Conservation (phyloP, 2,888 invertebrate species). For the Argyresthia albistria region DNA sequence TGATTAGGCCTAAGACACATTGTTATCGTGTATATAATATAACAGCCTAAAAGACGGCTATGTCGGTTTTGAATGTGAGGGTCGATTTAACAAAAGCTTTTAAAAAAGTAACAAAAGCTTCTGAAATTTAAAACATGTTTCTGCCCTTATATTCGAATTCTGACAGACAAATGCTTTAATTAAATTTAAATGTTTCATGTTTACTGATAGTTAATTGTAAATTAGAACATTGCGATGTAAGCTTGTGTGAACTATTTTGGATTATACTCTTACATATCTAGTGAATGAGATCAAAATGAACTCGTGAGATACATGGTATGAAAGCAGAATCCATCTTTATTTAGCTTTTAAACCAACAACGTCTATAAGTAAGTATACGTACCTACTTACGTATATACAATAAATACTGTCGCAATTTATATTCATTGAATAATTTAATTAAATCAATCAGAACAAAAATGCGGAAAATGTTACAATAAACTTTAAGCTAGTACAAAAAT, state of each 20-base stretch:
- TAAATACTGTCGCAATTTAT: no score
- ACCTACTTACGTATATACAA: no score
- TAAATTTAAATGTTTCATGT: slow-evolving; percentile 64
- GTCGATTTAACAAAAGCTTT: no score
- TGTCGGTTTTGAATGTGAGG: slow-evolving; percentile 34
- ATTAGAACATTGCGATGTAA: slow-evolving; percentile 30
- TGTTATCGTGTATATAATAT: slow-evolving; percentile 27
- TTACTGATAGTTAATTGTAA: slow-evolving; percentile 50
- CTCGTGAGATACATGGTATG: no score
- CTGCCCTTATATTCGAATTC: slow-evolving; percentile 23
- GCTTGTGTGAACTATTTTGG: no score
- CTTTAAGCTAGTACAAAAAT: no score
- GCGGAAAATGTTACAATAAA: no score
- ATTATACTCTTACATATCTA: neutral
- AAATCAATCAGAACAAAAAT: no score
- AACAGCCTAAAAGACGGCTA: slow-evolving; percentile 68
- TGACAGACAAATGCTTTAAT: slow-evolving; percentile 66
- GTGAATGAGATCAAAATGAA: neutral
- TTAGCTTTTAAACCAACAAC: no score
- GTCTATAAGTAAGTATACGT: no score
- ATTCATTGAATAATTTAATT: no score
- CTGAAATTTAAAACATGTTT: neutral
- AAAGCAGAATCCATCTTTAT: no score
- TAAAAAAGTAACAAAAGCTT: neutral
- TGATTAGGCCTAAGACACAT: slow-evolving; percentile 61